A percentile compares a stretch with the other conserved stretches of the same genome.
These are phyloP conservation scores for Argyra leucocephala DNA, from an alignment of 2,888 invertebrate species.

Conservation along the genomic window DNA sequence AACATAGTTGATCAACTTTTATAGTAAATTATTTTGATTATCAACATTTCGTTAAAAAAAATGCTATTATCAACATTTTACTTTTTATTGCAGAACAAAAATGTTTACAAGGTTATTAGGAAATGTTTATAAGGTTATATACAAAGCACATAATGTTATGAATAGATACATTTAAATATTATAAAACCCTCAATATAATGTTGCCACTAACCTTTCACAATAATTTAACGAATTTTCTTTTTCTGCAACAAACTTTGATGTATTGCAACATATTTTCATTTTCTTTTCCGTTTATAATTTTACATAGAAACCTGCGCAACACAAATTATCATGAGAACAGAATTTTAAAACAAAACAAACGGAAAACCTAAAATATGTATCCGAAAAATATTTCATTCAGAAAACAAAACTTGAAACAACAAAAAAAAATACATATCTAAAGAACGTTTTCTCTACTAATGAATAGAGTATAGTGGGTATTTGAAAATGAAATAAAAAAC, in stretches of 20 bases:
- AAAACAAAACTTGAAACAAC: neutral
- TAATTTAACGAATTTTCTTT: neutral
- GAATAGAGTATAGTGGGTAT: too few relatives aligned
- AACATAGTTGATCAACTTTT: too few relatives aligned
- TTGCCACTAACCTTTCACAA: neutral
- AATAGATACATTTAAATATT: neutral
- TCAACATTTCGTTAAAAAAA: neutral
- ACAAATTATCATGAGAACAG: too few relatives aligned
- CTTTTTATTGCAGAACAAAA: neutral
- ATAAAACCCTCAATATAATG: neutral
- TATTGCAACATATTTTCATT: neutral
- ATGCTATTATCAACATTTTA: too few relatives aligned
- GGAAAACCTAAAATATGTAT: too few relatives aligned
- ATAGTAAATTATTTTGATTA: neutral
- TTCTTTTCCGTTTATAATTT: too few relatives aligned
- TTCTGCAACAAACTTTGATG: neutral
- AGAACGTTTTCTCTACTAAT: neutral
- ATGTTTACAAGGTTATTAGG: slow-evolving; percentile 3
- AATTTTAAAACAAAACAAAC: too few relatives aligned
- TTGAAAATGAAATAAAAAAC: too few relatives aligned
- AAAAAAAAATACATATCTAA: neutral
- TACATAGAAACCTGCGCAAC: too few relatives aligned
- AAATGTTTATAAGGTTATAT: neutral
- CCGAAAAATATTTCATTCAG: neutral
- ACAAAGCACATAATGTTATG: neutral